phyloP scores from a whole-genome alignment of 2,113 vertebrate species.

The Macrotus californicus region DNA sequence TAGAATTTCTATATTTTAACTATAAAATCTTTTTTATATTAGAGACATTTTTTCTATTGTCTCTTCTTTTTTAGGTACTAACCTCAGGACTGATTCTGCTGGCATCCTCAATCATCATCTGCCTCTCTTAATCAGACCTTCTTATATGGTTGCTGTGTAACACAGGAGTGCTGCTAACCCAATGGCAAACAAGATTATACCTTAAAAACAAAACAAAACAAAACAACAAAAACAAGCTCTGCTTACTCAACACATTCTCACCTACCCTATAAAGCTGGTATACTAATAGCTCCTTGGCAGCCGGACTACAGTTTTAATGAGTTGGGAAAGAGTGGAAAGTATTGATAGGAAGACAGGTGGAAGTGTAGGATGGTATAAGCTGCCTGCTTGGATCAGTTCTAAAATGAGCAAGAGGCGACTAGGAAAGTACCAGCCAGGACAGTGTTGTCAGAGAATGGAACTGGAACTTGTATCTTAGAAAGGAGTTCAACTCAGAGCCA shows the following conservation, averaged over 20 bases:
- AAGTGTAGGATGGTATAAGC: not conserved
- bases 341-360: not conserved
- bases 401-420: not conserved
- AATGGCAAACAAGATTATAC: not conserved
- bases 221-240: not conserved
- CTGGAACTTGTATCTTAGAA: not conserved
- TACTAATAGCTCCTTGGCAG: not conserved
- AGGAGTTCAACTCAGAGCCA: not conserved
- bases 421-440: not conserved
- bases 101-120: not conserved
- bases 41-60: not conserved
- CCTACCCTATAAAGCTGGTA: not conserved
- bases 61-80: not conserved
- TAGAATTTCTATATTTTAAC: conserved; percentile 33
- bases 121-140: not conserved
- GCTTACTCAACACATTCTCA: not conserved
- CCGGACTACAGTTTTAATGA: not conserved
- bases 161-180: not conserved
- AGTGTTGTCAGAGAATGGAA: not conserved
- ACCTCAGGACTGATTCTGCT: not conserved
- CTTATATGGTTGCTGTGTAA: not conserved
- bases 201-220: conserved; percentile 37
- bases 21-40: not conserved
- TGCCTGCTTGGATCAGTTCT: not conserved
- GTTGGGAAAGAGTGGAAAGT: not conserved